phyloP scores from a whole-genome alignment of 2,797 vertebrate species.

The Falco cherrug region DNA sequence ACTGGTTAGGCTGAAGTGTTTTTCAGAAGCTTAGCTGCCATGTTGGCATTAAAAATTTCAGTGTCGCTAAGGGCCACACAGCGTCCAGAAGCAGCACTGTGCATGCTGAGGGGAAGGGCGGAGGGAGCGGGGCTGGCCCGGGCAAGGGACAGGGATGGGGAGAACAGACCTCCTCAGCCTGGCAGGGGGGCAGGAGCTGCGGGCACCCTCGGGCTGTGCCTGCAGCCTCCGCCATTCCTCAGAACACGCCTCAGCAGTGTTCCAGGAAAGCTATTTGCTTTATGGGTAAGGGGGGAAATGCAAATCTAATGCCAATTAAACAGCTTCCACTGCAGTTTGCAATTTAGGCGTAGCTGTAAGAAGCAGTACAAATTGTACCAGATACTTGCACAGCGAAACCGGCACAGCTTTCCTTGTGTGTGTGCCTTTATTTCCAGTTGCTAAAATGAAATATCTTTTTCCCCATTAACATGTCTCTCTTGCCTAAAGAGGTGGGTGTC shows the following conservation, averaged over 20 bases:
- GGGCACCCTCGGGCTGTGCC: not conserved
- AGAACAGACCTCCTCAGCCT: not conserved
- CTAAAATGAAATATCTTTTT: not conserved
- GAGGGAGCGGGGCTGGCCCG: accelerated
- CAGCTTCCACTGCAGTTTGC: not conserved
- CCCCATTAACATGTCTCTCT: not conserved
- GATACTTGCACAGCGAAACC: not conserved
- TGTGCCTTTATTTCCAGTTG: not conserved
- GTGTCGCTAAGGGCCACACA: not conserved
- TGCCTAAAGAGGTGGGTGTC: not conserved
- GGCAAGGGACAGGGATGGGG: not conserved
- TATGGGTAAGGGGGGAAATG: not conserved
- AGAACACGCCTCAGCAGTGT: not conserved
- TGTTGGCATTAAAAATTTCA: not conserved
- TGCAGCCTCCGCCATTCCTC: not conserved
- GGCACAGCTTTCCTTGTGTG: not conserved
- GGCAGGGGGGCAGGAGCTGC: not conserved
- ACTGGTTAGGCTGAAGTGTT: not conserved
- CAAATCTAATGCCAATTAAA: not conserved
- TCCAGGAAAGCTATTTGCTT: not conserved
- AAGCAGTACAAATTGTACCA: not conserved
- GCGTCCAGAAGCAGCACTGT: not conserved
- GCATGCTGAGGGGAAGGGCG: not conserved
- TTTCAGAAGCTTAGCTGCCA: not conserved
- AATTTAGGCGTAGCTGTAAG: not conserved